Evolutionary conservation across 2,113 vertebrate genomes (phyloP).

Genomic region (Mormyrus lacerda): DNA sequence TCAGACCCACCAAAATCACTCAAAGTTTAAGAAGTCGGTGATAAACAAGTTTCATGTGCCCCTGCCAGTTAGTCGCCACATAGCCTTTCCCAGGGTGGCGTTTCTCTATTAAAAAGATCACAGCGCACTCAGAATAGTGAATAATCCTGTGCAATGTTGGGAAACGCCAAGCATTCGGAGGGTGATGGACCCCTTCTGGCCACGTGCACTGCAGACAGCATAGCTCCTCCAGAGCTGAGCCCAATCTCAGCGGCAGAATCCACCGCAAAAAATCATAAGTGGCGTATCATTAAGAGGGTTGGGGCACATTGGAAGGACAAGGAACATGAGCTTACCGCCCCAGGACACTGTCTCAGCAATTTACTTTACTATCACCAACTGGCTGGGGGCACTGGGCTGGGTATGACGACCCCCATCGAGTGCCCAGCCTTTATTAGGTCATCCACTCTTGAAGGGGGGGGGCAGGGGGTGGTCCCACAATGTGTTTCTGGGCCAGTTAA

Average conservation of each 20-base stretch:
- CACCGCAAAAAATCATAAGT: constrained; percentile 15
- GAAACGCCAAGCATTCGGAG: not conserved
- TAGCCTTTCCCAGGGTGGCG: not conserved
- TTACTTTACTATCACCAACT: constrained; percentile 26
- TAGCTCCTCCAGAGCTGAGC: not conserved
- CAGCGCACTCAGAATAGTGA: not conserved
- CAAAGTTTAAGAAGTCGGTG: not conserved
- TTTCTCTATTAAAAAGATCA: not conserved
- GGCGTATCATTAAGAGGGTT: not conserved
- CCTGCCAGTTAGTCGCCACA: not conserved
- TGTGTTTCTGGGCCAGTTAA: not conserved
- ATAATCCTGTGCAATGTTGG: not conserved
- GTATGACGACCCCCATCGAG: not conserved
- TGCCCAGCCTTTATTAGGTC: not conserved
- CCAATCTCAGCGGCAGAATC: not conserved
- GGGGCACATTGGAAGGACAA: not conserved
- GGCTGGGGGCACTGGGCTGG: not conserved
- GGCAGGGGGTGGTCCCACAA: not conserved
- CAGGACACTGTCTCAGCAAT: constrained; percentile 24
- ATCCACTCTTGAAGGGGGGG: not conserved
- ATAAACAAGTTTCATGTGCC: not conserved
- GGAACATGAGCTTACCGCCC: constrained; percentile 9
- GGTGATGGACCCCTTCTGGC: not conserved
- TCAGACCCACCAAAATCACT: not conserved
- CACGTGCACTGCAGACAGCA: not conserved